These are phyloP conservation scores for Oreochromis mossambicus DNA, from an alignment of 2,797 vertebrate genomes.

Conservation along the genomic window DNA sequence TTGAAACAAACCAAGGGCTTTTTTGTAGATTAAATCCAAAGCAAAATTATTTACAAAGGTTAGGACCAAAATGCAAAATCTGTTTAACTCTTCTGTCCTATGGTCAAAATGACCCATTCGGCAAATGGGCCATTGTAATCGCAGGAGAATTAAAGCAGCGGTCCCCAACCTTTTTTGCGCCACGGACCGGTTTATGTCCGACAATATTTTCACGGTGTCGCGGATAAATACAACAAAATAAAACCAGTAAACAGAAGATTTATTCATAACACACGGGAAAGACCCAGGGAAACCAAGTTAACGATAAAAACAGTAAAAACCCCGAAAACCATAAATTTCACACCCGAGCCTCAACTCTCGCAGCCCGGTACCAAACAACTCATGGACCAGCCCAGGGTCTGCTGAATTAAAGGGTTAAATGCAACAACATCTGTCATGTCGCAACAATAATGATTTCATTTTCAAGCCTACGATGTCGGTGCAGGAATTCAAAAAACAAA, in stretches of 20 bases:
- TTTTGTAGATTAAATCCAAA: neutral
- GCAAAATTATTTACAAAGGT: neutral
- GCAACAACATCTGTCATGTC: neutral
- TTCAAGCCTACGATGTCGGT: rapidly evolving
- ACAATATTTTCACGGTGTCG: neutral
- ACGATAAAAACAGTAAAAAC: neutral
- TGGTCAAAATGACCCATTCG: neutral
- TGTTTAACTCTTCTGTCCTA: neutral
- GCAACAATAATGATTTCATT: neutral
- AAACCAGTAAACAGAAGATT: neutral
- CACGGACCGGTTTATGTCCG: neutral
- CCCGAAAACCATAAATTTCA: neutral
- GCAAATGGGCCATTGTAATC: neutral
- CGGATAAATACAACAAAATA: neutral
- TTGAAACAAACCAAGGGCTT: neutral
- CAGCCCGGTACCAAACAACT: neutral
- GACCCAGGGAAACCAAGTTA: neutral
- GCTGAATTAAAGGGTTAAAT: neutral
- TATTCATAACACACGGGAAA: neutral
- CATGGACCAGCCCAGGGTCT: neutral
- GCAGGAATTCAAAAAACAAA: neutral
- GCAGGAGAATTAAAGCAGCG: neutral
- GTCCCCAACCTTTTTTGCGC: rapidly evolving
- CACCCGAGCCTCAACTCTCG: neutral
- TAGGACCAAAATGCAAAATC: neutral